Evolutionary conservation across 2,888 invertebrate species (phyloP).

Genomic region (Drosophila neonasuta): DNA sequence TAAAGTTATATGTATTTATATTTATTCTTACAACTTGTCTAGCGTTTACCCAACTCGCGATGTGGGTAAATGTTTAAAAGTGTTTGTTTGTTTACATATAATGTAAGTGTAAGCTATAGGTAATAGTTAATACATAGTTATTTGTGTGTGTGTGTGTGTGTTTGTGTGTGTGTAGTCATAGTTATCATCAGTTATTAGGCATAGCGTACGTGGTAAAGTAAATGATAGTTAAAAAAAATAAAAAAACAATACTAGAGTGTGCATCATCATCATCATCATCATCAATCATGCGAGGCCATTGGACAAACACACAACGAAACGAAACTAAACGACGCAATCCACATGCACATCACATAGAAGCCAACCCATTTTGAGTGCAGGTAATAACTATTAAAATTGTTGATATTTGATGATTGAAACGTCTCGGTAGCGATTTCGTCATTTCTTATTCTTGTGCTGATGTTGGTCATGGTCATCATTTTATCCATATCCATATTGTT

Average conservation of each 20-base stretch:
- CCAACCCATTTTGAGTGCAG: no score
- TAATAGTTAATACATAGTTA: not conserved
- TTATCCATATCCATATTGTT: no score
- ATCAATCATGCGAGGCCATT: not conserved
- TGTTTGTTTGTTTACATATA: slow-evolving; percentile 10
- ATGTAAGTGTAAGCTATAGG: slow-evolving; percentile 13
- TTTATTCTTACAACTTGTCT: slow-evolving; percentile 33
- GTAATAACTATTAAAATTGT: no score
- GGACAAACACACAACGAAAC: no score
- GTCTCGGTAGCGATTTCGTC: no score
- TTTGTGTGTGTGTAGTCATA: slow-evolving; percentile 4
- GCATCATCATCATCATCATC: not conserved
- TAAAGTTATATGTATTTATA: slow-evolving; percentile 13
- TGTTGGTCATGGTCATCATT: no score
- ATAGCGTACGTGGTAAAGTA: slow-evolving; percentile 3
- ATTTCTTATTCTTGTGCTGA: no score
- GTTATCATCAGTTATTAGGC: not conserved
- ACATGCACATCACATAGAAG: no score
- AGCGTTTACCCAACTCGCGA: slow-evolving; percentile 21
- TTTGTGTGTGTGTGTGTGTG: not conserved
- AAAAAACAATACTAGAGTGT: slow-evolving; percentile 16
- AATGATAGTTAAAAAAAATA: not conserved
- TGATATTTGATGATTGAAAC: no score
- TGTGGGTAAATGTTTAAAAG: slow-evolving; percentile 5
- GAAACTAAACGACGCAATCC: not conserved